Conservation (phyloP, 2,888 invertebrate genomes). For the Platycheirus rosarum region DNA sequence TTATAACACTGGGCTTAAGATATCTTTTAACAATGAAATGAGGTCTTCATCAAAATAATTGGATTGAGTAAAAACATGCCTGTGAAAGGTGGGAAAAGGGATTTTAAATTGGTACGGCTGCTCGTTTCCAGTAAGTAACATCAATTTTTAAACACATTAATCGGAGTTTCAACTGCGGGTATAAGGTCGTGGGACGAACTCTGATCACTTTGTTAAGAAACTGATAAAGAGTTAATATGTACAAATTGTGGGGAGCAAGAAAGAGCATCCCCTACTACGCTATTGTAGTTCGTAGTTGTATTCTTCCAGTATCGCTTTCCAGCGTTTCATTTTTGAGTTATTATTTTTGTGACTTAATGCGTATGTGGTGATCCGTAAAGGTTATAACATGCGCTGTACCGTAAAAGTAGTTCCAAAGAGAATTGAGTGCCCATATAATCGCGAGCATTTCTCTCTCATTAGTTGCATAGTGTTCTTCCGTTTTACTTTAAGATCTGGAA, state of each 20-base stretch:
- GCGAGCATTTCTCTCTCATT: constrained; percentile 1
- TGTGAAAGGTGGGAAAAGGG: too few species aligned
- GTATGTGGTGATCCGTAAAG: constrained; percentile 1
- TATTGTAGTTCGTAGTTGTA: background rate
- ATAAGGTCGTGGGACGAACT: constrained; percentile 9
- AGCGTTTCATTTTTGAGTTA: background rate
- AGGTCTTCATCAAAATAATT: constrained; percentile 9
- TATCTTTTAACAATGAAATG: constrained; percentile 10
- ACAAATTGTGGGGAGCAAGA: constrained; percentile 7
- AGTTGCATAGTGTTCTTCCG: constrained; percentile 8
- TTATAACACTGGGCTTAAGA: constrained; percentile 18
- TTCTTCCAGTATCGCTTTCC: background rate
- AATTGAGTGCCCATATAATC: constrained; percentile 4
- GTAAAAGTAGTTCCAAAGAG: constrained; percentile 15
- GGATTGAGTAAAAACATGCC: background rate
- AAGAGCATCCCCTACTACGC: background rate
- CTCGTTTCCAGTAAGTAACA: background rate
- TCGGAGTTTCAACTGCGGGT: too few species aligned
- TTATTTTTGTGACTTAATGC: background rate
- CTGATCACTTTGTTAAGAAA: constrained; percentile 6
- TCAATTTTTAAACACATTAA: too few species aligned
- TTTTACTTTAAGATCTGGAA: constrained; percentile 10
- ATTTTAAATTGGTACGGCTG: background rate
- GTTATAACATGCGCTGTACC: background rate
- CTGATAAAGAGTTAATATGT: constrained; percentile 1